Percentiles rank a stretch among this genome's conserved stretches.
Conservation (phyloP, 2,797 vertebrate genomes). For the Natrix natrix region DNA sequence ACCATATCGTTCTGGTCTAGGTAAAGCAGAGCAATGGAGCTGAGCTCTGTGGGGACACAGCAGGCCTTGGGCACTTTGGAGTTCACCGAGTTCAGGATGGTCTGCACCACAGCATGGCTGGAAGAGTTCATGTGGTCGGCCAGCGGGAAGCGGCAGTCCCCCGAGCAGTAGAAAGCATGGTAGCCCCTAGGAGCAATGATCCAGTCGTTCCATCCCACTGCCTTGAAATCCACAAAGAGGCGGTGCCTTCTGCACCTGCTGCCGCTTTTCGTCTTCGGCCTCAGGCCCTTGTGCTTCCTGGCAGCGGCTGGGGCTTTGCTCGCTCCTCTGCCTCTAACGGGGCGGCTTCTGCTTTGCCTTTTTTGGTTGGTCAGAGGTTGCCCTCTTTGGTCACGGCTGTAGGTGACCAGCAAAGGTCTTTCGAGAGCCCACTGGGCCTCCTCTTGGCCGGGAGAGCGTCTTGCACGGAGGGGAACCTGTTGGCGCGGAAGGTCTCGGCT, state of each 20-base stretch:
- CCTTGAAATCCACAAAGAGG: slow-evolving; percentile 84
- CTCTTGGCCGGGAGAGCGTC: slow-evolving; percentile 75
- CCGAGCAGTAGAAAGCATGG: slow-evolving; percentile 82
- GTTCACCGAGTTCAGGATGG: slow-evolving; percentile 84
- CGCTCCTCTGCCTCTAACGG: background rate
- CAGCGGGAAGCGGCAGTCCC: slow-evolving; percentile 83
- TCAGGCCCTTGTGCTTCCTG: slow-evolving; percentile 60
- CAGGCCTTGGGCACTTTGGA: slow-evolving; percentile 78
- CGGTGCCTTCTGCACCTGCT: slow-evolving; percentile 79
- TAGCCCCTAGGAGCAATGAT: slow-evolving; percentile 84
- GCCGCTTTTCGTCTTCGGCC: slow-evolving; percentile 76
- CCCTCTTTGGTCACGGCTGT: slow-evolving; percentile 77
- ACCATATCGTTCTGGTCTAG: slow-evolving; percentile 81
- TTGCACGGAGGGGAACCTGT: slow-evolving; percentile 68
- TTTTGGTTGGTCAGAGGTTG: slow-evolving; percentile 71
- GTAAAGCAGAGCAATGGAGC: slow-evolving; percentile 82
- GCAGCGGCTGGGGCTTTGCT: background rate
- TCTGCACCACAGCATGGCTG: slow-evolving; percentile 85
- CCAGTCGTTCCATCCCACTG: slow-evolving; percentile 85
- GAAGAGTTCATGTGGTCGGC: slow-evolving; percentile 86
- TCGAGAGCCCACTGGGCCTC: slow-evolving; percentile 78
- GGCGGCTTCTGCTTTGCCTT: slow-evolving; percentile 47
- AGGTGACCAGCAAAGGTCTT: slow-evolving; percentile 82
- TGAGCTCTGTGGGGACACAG: slow-evolving; percentile 82
- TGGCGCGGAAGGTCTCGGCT: slow-evolving; percentile 35